Percentiles rank a stretch among this genome's conserved stretches.
Conservation (phyloP, 2,113 vertebrate species). For the Cardinalis cardinalis region DNA sequence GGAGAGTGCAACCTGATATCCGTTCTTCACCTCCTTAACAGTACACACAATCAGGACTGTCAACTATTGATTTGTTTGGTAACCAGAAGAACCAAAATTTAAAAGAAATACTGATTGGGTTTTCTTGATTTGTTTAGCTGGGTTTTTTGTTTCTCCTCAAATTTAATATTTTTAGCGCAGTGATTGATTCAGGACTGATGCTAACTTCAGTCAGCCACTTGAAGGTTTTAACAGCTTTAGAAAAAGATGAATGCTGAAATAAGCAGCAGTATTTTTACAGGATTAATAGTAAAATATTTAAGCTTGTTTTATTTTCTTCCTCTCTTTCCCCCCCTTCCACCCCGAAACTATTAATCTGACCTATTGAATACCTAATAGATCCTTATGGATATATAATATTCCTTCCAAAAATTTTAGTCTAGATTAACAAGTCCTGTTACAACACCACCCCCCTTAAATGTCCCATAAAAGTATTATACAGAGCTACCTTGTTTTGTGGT, state of each 20-base stretch:
- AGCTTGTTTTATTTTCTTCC: neutral
- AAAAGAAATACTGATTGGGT: neutral
- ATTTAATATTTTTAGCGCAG: neutral
- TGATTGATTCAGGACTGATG: neutral
- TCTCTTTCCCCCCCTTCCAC: rapidly evolving
- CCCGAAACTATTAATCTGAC: neutral
- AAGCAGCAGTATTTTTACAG: neutral
- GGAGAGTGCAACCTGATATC: neutral
- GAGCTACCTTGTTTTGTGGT: neutral
- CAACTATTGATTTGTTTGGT: neutral
- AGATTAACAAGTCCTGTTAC: neutral
- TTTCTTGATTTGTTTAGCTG: neutral
- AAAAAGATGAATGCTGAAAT: neutral
- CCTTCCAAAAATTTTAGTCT: neutral
- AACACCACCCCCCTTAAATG: rapidly evolving
- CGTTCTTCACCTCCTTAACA: neutral
- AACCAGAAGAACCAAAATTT: neutral
- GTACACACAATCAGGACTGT: neutral
- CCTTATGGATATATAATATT: neutral
- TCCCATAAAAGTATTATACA: neutral
- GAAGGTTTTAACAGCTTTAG: neutral
- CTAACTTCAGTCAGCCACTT: neutral
- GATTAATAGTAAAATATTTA: neutral
- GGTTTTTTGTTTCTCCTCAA: neutral
- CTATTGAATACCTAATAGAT: neutral